Percentiles rank a stretch among this genome's conserved stretches.
Evolutionary conservation across 35 echinoderm and acorn worm species (phyloP).

Genomic region (Acanthaster planci): DNA sequence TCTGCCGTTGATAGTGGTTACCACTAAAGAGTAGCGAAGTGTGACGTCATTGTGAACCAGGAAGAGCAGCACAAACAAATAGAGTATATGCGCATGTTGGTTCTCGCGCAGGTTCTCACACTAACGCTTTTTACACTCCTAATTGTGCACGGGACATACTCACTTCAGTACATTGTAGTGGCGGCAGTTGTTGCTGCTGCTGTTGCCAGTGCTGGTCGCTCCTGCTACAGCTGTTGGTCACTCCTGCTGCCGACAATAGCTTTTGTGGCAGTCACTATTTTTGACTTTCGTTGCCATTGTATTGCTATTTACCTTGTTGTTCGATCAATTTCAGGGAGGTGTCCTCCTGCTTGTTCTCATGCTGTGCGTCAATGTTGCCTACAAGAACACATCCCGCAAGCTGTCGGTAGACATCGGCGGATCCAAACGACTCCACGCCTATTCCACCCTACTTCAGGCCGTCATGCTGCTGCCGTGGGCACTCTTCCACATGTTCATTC

Average conservation of each 20-base stretch:
- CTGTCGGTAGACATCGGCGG: slow-evolving; percentile 95
- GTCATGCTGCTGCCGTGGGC: slow-evolving; percentile 85
- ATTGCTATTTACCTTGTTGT: neutral
- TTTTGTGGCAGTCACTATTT: neutral
- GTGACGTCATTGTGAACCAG: no score
- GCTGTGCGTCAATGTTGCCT: slow-evolving; percentile 75
- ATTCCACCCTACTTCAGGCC: slow-evolving; percentile 76
- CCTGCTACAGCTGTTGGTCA: no score
- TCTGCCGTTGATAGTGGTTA: no score
- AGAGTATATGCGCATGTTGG: no score
- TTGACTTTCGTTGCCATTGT: neutral
- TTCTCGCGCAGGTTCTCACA: no score
- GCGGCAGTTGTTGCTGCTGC: neutral
- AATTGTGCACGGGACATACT: no score
- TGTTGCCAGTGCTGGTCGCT: neutral
- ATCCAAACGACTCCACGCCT: slow-evolving; percentile 77
- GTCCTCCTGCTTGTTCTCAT: slow-evolving; percentile 77
- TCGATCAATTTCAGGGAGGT: slow-evolving; percentile 71
- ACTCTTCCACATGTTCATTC: slow-evolving; percentile 74
- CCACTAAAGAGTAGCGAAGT: no score
- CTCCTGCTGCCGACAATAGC: no score
- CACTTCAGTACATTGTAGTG: no score
- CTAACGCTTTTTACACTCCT: no score
- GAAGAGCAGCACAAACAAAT: no score
- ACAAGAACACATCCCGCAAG: slow-evolving; percentile 83